These are phyloP conservation scores for Drosophila nebulosa DNA, from an alignment of 1,140 invertebrate species.

Conservation along the genomic window DNA sequence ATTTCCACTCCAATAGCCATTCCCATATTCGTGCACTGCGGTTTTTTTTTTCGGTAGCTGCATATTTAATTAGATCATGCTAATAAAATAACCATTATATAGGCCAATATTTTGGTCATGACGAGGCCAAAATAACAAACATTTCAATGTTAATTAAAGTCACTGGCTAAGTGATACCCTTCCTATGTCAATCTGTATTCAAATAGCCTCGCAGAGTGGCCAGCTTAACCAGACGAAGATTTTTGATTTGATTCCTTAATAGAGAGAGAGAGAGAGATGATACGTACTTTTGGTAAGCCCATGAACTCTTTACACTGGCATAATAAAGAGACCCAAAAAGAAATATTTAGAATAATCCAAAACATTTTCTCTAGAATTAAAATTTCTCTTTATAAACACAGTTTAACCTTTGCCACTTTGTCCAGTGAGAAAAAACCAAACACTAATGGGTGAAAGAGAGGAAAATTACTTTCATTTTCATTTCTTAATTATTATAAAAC, in stretches of 20 bases:
- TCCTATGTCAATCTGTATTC: too few relatives aligned
- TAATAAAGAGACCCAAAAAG: background rate
- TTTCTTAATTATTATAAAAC: constrained; percentile 68
- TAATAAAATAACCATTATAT: constrained; percentile 49
- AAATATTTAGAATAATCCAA: background rate
- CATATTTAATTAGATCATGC: constrained; percentile 66
- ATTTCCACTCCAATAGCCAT: constrained; percentile 9
- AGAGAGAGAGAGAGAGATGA: too few relatives aligned
- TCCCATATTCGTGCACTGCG: constrained; percentile 24
- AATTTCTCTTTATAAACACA: background rate
- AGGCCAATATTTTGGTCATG: constrained; percentile 41
- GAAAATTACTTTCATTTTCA: constrained; percentile 66
- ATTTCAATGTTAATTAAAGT: constrained; percentile 20
- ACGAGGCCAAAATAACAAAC: constrained; percentile 24
- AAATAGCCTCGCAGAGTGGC: too few relatives aligned
- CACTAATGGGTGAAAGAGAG: constrained; percentile 20
- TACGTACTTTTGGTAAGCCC: background rate
- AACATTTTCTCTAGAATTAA: background rate
- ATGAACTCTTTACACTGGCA: background rate
- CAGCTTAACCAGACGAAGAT: too few relatives aligned
- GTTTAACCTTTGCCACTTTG: background rate
- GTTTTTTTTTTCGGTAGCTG: constrained; percentile 25
- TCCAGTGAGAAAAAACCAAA: background rate
- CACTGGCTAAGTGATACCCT: background rate
- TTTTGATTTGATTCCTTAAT: too few relatives aligned